Evolutionary conservation across 2,113 vertebrate species (phyloP).

Genomic region (Oreocharis arfaki): DNA sequence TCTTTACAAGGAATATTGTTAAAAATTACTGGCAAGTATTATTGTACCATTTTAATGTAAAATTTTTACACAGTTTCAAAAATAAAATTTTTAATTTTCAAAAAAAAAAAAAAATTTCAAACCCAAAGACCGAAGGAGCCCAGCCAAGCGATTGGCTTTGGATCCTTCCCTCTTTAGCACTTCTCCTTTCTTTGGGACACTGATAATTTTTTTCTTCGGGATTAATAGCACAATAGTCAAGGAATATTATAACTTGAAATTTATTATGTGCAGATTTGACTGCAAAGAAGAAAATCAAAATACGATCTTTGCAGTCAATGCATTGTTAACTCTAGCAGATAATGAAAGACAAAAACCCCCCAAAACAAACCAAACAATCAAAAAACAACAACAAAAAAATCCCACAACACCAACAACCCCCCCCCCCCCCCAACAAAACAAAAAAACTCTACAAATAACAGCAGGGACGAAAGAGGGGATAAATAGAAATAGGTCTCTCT

Average conservation of each 20-base stretch:
- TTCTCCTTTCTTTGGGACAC: neutral
- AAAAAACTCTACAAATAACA: neutral
- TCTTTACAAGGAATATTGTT: conserved; percentile 92
- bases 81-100: conserved; percentile 82
- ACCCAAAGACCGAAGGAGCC: neutral
- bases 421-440: neutral
- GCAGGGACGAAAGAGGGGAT: neutral
- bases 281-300: neutral
- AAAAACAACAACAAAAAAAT: neutral
- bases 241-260: neutral
- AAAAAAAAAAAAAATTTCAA: conserved; percentile 47
- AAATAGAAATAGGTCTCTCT: neutral
- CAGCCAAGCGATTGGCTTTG: conserved; percentile 12
- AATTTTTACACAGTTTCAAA: conserved; percentile 89
- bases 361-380: neutral
- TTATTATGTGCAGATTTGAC: neutral
- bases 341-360: neutral
- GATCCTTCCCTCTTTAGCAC: conserved; percentile 16
- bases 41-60: conserved; percentile 93
- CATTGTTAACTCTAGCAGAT: neutral
- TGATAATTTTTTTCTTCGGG: neutral
- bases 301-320: neutral
- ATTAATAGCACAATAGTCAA: neutral
- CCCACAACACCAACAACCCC: neutral
- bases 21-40: conserved; percentile 85